Percentiles rank a stretch among this genome's conserved stretches.
Evolutionary conservation across 2,113 vertebrate species (phyloP).

Genomic region (Lates calcarifer): DNA sequence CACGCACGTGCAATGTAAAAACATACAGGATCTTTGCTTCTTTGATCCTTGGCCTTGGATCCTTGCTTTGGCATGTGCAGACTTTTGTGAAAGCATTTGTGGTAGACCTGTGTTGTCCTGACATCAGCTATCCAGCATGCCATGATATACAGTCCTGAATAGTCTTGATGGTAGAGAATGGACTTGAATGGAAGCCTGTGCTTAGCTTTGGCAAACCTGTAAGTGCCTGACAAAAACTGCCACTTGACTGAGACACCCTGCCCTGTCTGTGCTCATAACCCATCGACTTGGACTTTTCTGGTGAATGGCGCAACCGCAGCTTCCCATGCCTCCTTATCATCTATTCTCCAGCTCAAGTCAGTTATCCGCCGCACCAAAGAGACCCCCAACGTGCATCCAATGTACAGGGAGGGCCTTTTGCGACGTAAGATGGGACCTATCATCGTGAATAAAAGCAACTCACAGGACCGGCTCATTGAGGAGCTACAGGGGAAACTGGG

Average conservation of each 20-base stretch:
- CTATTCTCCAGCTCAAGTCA: conserved; percentile 90
- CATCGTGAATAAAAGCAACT: conserved; percentile 91
- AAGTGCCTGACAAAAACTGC: conserved; percentile 9
- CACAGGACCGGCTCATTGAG: conserved; percentile 92
- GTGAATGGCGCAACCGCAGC: conserved; percentile 36
- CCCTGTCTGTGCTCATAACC: conserved; percentile 43
- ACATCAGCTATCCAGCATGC: conserved; percentile 58
- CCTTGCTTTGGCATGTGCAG: conserved; percentile 54
- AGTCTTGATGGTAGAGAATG: conserved; percentile 23
- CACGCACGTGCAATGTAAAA: not conserved
- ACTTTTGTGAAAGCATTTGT: conserved; percentile 44
- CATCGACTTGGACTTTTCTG: conserved; percentile 43
- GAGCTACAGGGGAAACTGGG: conserved; percentile 96
- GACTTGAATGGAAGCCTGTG: conserved; percentile 31
- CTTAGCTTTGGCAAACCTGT: conserved; percentile 22
- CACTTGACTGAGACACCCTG: conserved; percentile 27
- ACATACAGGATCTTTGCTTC: not conserved
- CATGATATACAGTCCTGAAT: conserved; percentile 1
- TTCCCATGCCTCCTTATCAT: conserved; percentile 54
- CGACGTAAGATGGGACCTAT: conserved; percentile 92
- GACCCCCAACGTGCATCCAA: conserved; percentile 93
- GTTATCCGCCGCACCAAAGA: conserved; percentile 98
- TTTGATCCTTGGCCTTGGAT: conserved; percentile 32
- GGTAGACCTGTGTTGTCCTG: conserved; percentile 28
- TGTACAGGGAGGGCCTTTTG: conserved; percentile 91